Percentiles rank a stretch among this genome's conserved stretches.
phyloP scores from a whole-genome alignment of 2,797 vertebrate species.

The Amblyraja radiata region DNA sequence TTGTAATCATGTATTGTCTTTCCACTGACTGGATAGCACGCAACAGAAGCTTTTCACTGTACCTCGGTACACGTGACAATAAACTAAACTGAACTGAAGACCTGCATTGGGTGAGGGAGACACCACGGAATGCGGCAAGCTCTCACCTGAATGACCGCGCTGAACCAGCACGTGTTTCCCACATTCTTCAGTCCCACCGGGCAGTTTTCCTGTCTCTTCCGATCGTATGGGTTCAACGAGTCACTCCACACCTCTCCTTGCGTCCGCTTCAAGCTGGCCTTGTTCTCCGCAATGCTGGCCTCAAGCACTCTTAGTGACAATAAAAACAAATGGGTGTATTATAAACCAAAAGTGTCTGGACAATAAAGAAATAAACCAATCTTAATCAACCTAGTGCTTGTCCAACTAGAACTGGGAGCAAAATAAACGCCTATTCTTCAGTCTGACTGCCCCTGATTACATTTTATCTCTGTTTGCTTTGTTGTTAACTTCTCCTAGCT shows the following conservation, averaged over 20 bases:
- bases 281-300: conserved; percentile 97
- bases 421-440: not conserved
- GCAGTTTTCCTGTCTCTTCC: conserved; percentile 83
- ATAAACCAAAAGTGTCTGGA: not conserved
- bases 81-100: not conserved
- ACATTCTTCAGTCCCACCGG: conserved; percentile 96
- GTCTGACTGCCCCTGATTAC: too few species aligned
- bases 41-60: too few species aligned
- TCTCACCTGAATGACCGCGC: conserved; percentile 94
- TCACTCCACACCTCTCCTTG: conserved; percentile 93
- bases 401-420: not conserved
- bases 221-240: conserved; percentile 90
- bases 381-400: not conserved
- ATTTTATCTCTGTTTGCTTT: too few species aligned
- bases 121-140: not conserved
- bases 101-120: not conserved
- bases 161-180: conserved; percentile 98
- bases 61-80: too few species aligned
- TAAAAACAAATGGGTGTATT: not conserved
- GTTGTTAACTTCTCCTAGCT: too few species aligned
- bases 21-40: too few species aligned
- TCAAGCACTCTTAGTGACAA: conserved; percentile 77
- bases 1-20: too few species aligned
- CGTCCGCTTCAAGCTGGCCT: conserved; percentile 87
- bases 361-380: not conserved